These are phyloP conservation scores for Cataglyphis cursor DNA, from an alignment of 2,888 invertebrate species.

Conservation along the genomic window DNA sequence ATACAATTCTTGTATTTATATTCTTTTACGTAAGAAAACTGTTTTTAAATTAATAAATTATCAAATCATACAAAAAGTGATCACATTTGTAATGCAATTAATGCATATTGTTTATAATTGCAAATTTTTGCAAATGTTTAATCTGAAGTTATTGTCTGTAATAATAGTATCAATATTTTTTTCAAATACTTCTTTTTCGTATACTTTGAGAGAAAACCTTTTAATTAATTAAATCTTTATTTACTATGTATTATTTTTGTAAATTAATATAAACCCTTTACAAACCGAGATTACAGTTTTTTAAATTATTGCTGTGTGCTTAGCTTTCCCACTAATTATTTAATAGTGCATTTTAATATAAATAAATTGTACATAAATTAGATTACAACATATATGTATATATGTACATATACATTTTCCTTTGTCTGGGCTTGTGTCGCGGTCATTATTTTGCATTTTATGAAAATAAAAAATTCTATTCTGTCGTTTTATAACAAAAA, in stretches of 20 bases:
- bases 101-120: background rate
- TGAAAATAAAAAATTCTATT: background rate
- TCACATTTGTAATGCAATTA: background rate
- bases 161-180: background rate
- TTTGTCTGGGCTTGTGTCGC: background rate
- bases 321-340: background rate
- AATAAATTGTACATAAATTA: background rate
- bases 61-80: background rate
- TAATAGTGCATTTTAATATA: background rate
- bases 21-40: background rate
- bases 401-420: background rate
- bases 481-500: background rate
- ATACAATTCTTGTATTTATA: background rate
- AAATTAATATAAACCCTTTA: background rate
- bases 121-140: slow-evolving; percentile 1
- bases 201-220: background rate
- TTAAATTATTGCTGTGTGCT: background rate
- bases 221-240: background rate
- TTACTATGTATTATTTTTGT: background rate
- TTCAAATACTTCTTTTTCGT: background rate
- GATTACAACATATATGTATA: background rate
- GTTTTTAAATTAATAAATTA: background rate
- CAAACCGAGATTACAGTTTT: background rate
- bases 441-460: background rate
- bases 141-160: background rate